Base-by-base conservation (phyloP, 2,888 invertebrate genomes). In the Stenichneumon culpator region DNA sequence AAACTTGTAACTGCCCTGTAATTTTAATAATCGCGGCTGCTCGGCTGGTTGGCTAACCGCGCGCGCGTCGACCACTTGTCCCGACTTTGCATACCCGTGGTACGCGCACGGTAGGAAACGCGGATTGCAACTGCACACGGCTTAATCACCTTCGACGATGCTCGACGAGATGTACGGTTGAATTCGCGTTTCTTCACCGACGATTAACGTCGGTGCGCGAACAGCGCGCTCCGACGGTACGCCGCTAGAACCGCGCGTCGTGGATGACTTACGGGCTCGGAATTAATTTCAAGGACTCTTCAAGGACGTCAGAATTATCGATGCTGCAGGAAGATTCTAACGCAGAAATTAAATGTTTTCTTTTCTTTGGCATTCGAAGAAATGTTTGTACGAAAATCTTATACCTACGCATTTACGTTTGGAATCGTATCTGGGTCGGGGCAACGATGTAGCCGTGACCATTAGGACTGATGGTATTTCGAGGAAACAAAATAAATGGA, bases 1-100 rank as follows among this genome's bases (percentile, higher is more conserved):
- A 89, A 88, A 88, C 87, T 88, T 84, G 79, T 84, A 86, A 87
- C 79, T 83, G 78, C 73, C 83, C 82, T 79, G 68, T 84, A 75
- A 87, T 87, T 87, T 88, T 81, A 86, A 79, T 84, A 85, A 84
- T 85, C 85, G 72, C 73, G 79, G 67, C 63, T 75, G 63, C 68
- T 69, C 63, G 67, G 78, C 73, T 54, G 70, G 54, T 63, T 50
- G 73, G 25, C 67, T 84, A 82, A 84, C 65, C 82, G 28, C 79
- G 84, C 68, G 80, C 47, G 72, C 72, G 74, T 77, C 73, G 73
- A 83, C 77, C 83, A 80, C 82, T 86, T 83, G 83, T 80, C 78
- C 77, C 73, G n/a, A 68, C 50, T 75, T 72, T 79, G 50, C 63
- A 36, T 54, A 44, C 39, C 19, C 19, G 50, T 47, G 36, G 44